phyloP scores from a whole-genome alignment of 2,888 invertebrate species.

The Nephrotoma flavescens region DNA sequence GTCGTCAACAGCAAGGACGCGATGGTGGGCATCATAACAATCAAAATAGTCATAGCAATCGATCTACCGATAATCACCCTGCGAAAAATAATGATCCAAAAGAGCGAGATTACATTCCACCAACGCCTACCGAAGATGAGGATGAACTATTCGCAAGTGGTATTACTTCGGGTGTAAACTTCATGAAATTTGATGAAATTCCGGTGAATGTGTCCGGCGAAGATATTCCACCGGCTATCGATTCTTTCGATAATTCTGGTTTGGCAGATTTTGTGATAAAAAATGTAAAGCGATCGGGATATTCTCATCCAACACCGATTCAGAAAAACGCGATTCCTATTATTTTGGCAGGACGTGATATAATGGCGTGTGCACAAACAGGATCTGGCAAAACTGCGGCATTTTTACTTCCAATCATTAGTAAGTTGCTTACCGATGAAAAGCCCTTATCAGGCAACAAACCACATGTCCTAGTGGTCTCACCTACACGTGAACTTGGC shows the following conservation, averaged over 20 bases:
- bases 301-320: conserved; percentile 80
- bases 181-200: conserved; percentile 78
- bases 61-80: not conserved
- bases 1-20: not conserved
- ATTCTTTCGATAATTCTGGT: conserved; percentile 54
- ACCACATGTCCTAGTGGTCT: conserved; percentile 72
- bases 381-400: conserved; percentile 98
- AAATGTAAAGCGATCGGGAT: conserved; percentile 67
- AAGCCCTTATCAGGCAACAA: conserved; percentile 39
- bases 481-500: conserved; percentile 85
- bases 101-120: conserved; percentile 43
- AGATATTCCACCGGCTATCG: conserved; percentile 45
- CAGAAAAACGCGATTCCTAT: conserved; percentile 85
- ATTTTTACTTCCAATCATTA: conserved; percentile 79
- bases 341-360: conserved; percentile 61
- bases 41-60: not conserved
- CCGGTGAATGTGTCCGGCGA: conserved; percentile 72
- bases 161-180: conserved; percentile 77
- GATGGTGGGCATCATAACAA: not conserved
- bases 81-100: not conserved
- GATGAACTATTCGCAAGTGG: conserved; percentile 51
- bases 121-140: conserved; percentile 57
- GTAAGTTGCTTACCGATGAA: conserved; percentile 45
- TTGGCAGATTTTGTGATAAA: conserved; percentile 51
- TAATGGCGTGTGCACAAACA: conserved; percentile 97